A percentile compares a stretch with the other conserved stretches of the same genome.
Evolutionary conservation across 2,113 vertebrate species (phyloP).

Genomic region (Campylomormyrus numenius): DNA sequence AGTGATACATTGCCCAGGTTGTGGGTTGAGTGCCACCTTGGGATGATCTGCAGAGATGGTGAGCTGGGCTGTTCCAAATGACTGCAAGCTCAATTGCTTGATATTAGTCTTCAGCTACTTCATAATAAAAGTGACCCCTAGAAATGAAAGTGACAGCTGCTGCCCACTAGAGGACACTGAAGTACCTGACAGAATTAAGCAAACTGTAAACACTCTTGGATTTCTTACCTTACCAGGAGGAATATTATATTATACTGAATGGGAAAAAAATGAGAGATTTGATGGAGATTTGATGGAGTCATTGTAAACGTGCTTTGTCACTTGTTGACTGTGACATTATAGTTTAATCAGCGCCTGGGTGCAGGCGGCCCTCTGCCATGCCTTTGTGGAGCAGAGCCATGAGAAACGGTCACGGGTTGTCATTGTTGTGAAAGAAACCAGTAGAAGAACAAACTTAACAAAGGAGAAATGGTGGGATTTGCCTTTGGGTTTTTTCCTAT

Average conservation of each 20-base stretch:
- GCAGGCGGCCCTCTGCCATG: not conserved
- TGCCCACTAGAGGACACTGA: not conserved
- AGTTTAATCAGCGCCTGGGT: not conserved
- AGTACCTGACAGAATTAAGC: not conserved
- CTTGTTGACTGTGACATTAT: not conserved
- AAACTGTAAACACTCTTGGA: not conserved
- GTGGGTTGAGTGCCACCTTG: not conserved
- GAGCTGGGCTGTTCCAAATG: not conserved
- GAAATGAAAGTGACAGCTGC: not conserved
- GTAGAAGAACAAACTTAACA: not conserved
- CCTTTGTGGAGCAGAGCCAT: not conserved
- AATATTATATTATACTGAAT: not conserved
- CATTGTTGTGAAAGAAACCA: not conserved
- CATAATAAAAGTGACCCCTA: not conserved
- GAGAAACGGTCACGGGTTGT: not conserved
- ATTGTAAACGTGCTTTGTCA: not conserved
- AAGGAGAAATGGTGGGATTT: not conserved
- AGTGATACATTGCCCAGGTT: not conserved
- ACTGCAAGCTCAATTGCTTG: not conserved
- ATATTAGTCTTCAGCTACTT: not conserved
- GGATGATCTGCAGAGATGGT: not conserved
- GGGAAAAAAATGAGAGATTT: not conserved
- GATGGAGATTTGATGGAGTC: not conserved
- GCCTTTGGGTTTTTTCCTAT: not conserved
- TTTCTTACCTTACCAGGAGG: not conserved